These are phyloP conservation scores for Heterodera carotae DNA, from an alignment of 1,140 invertebrate genomes.

Conservation along the genomic window DNA sequence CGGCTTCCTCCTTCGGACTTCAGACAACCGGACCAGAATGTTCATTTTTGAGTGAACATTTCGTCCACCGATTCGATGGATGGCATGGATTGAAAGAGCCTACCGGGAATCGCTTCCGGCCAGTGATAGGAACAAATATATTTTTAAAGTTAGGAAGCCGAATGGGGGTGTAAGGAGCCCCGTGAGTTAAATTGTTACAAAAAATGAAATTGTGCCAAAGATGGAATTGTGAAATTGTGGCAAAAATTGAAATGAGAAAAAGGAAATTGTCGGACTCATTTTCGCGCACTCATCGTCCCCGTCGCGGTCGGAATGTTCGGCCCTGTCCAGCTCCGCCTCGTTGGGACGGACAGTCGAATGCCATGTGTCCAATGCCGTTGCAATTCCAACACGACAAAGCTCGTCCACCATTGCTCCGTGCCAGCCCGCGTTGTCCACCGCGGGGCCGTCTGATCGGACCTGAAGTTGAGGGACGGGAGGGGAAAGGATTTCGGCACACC, in stretches of 20 bases:
- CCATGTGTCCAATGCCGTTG: not conserved
- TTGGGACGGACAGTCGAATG: not conserved
- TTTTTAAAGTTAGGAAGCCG: not conserved
- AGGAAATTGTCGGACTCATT: not conserved
- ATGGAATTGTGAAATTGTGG: too few species aligned
- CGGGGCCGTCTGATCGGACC: not conserved
- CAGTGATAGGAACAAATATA: not conserved
- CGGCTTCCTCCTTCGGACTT: not conserved
- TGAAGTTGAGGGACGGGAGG: not conserved
- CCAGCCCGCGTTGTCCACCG: not conserved
- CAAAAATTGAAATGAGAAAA: not conserved
- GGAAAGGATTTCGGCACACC: not conserved
- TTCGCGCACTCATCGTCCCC: not conserved
- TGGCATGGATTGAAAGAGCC: not conserved
- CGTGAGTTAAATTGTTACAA: not conserved
- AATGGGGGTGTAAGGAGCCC: not conserved
- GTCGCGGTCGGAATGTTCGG: not conserved
- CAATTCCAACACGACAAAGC: not conserved
- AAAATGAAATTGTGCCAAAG: too few species aligned
- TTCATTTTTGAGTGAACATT: not conserved
- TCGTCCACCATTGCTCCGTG: not conserved
- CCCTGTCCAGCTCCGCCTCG: not conserved
- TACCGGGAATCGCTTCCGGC: not conserved
- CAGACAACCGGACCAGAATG: not conserved
- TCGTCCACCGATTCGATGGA: not conserved